Evolutionary conservation across 2,888 invertebrate species (phyloP), one percentile per base, ranked within the genome.

Genomic region (Ennomos fuscantarius): DNA sequence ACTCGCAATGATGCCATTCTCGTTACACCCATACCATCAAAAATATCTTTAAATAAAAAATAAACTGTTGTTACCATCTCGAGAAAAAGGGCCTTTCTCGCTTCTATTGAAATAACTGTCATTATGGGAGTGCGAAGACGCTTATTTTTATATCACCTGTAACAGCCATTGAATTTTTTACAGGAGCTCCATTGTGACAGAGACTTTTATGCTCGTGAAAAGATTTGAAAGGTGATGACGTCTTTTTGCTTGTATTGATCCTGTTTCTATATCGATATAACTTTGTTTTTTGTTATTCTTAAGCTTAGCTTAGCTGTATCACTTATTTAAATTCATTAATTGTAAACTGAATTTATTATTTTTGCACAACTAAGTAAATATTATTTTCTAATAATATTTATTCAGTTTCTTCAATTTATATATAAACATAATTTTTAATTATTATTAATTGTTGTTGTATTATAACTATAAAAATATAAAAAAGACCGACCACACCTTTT

Each of bases 71-170:
- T 62, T 37, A 53, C 51, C 46, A 37, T 52, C 49, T 37, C 34
- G 11, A 51, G 50, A 49, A 44, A 65, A 60, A 60, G 53, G 40
- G 33, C 51, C 45, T 55, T 33, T 24, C 35, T 8, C 46, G 37
- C 12, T 24, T 43, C 66, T 60, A 63, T 66, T 61, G 66, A 64
- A 64, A 62, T 59, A 58, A 37, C 61, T 55, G 64, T 64, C 64
- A 62, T 64, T 62, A 66, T 37, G 48, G 41, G 61, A 59, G 57
- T 59, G 63, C 40, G 57, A 53, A 36, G 46, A 37, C 43, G 55
- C 60, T 57, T 53, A 50, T 53, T 61, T 60, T 62, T 60, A 50
- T 50, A 58, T 47, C 57, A 55, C 57, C 58, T 62, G 48, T 50
- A 60, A 59, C 53, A 53, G 56, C 49, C 57, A 56, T 63, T 65